These are phyloP conservation scores for Oryzias curvinotus DNA, from an alignment of 2,113 vertebrate genomes.

Conservation along the genomic window DNA sequence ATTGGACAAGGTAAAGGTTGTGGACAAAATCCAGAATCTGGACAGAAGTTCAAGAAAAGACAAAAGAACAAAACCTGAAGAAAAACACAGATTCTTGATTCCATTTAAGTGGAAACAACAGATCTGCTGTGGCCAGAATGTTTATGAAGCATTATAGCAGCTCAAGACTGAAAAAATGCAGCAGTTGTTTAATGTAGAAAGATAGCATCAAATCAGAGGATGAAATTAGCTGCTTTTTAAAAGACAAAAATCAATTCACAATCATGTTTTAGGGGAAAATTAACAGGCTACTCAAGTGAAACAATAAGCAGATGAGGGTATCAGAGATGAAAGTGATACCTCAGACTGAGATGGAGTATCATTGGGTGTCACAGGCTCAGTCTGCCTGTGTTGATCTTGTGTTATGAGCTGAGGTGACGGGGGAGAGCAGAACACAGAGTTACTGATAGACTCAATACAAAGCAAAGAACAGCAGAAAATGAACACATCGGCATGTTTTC, in stretches of 20 bases:
- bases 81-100: too few species aligned
- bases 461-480: constrained; percentile 46
- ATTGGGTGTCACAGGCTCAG: constrained; percentile 4
- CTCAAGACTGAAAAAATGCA: too few species aligned
- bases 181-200: too few species aligned
- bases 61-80: too few species aligned
- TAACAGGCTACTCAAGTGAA: neutral
- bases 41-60: too few species aligned
- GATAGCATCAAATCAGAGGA: too few species aligned
- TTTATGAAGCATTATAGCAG: too few species aligned
- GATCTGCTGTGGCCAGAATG: too few species aligned
- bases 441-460: constrained; percentile 18
- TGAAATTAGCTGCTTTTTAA: too few species aligned
- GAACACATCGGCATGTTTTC: constrained; percentile 18
- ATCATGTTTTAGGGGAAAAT: neutral
- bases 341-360: neutral
- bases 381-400: constrained; percentile 46
- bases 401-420: constrained; percentile 64
- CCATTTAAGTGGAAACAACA: too few species aligned
- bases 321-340: constrained; percentile 5
- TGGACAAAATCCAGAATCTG: too few species aligned
- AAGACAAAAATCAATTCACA: neutral
- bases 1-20: too few species aligned
- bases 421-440: constrained; percentile 44
- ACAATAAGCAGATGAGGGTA: neutral